Base-by-base conservation (phyloP, 2,113 vertebrate species). In the Haemorhous mexicanus region DNA sequence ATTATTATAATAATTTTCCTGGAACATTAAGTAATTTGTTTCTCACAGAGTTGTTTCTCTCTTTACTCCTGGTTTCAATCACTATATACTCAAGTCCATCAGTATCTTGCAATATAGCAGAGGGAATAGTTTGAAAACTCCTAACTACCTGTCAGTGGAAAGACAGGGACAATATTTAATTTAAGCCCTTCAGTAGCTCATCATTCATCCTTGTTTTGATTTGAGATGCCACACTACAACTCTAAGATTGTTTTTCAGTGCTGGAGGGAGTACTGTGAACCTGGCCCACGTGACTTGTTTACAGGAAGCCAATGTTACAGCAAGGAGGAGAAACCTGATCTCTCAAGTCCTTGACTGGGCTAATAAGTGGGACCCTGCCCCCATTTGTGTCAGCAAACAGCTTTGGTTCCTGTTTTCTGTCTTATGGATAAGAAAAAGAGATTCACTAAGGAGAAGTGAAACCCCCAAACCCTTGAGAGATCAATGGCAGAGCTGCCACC, bases 211-310 rank as follows among this genome's bases (percentile, higher is more conserved):
- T 37, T 41, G 41, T 81, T 91, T 63, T 4, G 2, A 27, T 78
- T 94, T 80, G 22, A 68, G 44, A 35, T 21, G 44, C 41, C 32
- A 41, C 14, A 39, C 21, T 32, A 55, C 43, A 74, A 49, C 24
- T 56, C 21, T 18, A 49, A 53, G 23, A 43, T 61, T 28, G 43
- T 32, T 68, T 16, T 49, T 23, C 26, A 19, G 0, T 81, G 30
- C 64, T 18, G 18, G 63, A 56, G 27, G 14, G 37, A 21, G 3
- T 35, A 14, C 16, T 50, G 6, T 23, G 46, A 78, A 14, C 17
- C 28, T 47, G 28, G 5, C 11, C 59, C 0, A 0, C 1, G 3
- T 67, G 47, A 75, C 17, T 10, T 2, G 3, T 41, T 91, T 41
- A 33, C 16, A 44, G 12, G 33, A 83, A 79, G 26, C 22, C 55